Evolutionary conservation across 2,797 vertebrate genomes (phyloP).

Genomic region (Geotria australis): DNA sequence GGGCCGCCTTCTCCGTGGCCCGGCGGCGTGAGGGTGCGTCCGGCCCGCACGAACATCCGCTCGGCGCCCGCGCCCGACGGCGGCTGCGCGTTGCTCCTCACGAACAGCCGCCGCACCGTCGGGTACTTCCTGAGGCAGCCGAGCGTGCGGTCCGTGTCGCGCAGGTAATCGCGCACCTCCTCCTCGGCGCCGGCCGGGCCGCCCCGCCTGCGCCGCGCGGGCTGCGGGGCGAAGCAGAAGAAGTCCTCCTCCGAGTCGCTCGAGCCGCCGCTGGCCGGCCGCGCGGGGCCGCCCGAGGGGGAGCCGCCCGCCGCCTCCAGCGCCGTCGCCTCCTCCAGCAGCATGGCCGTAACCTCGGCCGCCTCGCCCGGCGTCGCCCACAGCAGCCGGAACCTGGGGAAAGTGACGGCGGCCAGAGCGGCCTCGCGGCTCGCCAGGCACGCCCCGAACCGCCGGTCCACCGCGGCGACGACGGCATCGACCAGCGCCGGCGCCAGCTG

Average conservation of each 20-base stretch:
- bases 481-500: conserved; percentile 12
- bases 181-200: conserved; percentile 8
- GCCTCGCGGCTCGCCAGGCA: conserved; percentile 16
- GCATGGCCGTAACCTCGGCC: conserved; percentile 14
- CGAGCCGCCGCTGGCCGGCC: conserved; percentile 5
- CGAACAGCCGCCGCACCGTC: conserved; percentile 16
- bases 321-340: conserved; percentile 13
- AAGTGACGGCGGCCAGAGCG: conserved; percentile 15
- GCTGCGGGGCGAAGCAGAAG: conserved; percentile 7
- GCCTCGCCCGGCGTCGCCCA: conserved; percentile 17
- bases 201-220: conserved; percentile 1
- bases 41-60: conserved; percentile 15
- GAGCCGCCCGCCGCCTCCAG: conserved; percentile 4
- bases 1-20: too few species aligned
- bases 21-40: too few species aligned
- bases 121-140: conserved; percentile 23
- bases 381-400: conserved; percentile 20
- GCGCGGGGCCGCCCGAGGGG: too few species aligned
- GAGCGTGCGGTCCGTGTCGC: conserved; percentile 18
- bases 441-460: conserved; percentile 16
- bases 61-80: conserved; percentile 19
- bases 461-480: conserved; percentile 8
- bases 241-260: conserved; percentile 14
- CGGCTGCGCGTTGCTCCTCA: conserved; percentile 21
- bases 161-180: conserved; percentile 16